Conservation (phyloP, 2,888 invertebrate species). For the Ceraclea dissimilis region DNA sequence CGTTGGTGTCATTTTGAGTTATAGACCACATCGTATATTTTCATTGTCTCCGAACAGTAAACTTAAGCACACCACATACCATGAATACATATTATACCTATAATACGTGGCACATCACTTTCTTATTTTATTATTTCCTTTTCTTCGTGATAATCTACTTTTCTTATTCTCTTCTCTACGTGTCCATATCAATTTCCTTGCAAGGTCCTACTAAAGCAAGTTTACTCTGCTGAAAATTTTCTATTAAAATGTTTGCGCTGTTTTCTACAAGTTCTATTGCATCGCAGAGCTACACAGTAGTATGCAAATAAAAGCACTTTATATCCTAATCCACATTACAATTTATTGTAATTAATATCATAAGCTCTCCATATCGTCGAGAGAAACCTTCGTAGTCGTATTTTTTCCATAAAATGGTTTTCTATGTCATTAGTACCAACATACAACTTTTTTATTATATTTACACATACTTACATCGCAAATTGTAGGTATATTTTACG, state of each 20-base stretch:
- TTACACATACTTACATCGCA: no score
- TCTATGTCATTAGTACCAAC: no score
- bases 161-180: not conserved
- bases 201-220: not conserved
- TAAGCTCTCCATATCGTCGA: no score
- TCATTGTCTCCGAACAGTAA: constrained; percentile 10
- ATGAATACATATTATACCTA: not conserved
- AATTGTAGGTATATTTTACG: no score
- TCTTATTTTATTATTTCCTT: not conserved
- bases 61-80: not conserved
- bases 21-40: constrained; percentile 19
- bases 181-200: not conserved
- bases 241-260: not conserved
- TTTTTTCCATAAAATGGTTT: no score
- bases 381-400: no score
- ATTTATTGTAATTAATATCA: no score
- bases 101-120: not conserved
- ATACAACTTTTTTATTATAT: no score
- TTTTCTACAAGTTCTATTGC: no score
- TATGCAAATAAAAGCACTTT: no score
- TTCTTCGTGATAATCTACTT: not conserved
- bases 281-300: no score
- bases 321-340: no score
- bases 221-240: not conserved
- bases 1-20: constrained; percentile 21